Evolutionary conservation across 2,797 vertebrate genomes (phyloP).

Genomic region (Tokudaia muenninki): DNA sequence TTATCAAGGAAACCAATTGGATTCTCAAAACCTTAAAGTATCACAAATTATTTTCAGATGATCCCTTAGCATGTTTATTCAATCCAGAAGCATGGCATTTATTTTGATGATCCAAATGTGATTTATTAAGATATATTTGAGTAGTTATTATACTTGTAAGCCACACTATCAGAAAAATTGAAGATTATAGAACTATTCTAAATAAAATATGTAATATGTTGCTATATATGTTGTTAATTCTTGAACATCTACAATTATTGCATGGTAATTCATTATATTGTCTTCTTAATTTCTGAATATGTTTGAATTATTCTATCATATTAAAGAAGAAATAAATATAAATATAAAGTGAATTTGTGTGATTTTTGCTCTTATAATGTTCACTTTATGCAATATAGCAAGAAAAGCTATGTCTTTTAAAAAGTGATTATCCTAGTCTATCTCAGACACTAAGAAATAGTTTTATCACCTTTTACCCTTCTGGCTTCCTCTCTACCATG

Average conservation of each 20-base stretch:
- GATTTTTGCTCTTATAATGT: slow-evolving; percentile 23
- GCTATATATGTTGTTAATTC: neutral
- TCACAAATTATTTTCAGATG: neutral
- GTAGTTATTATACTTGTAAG: neutral
- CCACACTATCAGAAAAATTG: neutral
- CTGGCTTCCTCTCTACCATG: neutral
- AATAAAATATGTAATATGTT: neutral
- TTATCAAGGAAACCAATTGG: slow-evolving; percentile 42
- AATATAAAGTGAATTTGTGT: neutral
- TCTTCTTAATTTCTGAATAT: slow-evolving; percentile 32
- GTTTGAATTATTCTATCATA: slow-evolving; percentile 16
- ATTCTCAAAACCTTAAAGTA: slow-evolving; percentile 21
- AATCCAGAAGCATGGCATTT: neutral
- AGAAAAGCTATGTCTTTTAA: slow-evolving; percentile 9
- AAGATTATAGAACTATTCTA: neutral
- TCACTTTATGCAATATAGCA: neutral
- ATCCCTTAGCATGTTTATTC: slow-evolving; percentile 12
- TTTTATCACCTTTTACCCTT: slow-evolving; percentile 24
- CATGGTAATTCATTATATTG: neutral
- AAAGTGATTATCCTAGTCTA: slow-evolving; percentile 8
- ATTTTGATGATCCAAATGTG: neutral
- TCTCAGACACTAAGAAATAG: slow-evolving; percentile 52
- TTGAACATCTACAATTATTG: neutral
- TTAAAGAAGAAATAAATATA: slow-evolving; percentile 11
- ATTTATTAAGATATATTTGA: slow-evolving; percentile 21